Percentiles rank a stretch among this genome's conserved stretches.
Conservation (phyloP, 2,888 invertebrate genomes). For the Heliconius ethilla region DNA sequence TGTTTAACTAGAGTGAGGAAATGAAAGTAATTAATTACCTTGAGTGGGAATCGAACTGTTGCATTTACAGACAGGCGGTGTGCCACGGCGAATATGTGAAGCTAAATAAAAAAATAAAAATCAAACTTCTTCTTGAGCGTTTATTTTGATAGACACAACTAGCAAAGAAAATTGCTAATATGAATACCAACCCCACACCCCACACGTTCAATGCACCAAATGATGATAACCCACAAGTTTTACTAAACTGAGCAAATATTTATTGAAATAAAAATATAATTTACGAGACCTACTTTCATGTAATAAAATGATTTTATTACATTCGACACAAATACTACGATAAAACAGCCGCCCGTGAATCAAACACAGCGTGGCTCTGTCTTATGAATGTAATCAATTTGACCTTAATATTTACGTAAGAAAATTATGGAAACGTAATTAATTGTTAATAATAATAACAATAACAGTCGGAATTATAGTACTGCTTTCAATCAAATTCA, state of each 20-base stretch:
- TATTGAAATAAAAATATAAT: slow-evolving; percentile 16
- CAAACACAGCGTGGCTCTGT: neutral
- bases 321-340: slow-evolving; percentile 27
- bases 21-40: too few species aligned
- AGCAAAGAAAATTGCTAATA: neutral
- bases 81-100: too few species aligned
- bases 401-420: slow-evolving; percentile 7
- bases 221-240: neutral
- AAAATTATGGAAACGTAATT: neutral
- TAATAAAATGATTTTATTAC: slow-evolving; percentile 31
- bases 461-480: neutral
- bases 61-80: too few species aligned
- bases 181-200: neutral
- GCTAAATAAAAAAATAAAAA: too few species aligned
- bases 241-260: slow-evolving; percentile 1
- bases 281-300: slow-evolving; percentile 5
- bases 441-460: neutral
- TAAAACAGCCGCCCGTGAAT: slow-evolving; percentile 27
- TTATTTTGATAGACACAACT: neutral
- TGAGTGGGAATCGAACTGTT: too few species aligned
- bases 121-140: too few species aligned
- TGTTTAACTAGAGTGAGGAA: neutral
- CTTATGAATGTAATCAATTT: neutral
- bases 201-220: neutral
- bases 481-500: neutral